Evolutionary conservation across 2,888 invertebrate genomes (phyloP), one percentile per base, ranked within the genome.

Genomic region (Lasioglossum leucozonium): DNA sequence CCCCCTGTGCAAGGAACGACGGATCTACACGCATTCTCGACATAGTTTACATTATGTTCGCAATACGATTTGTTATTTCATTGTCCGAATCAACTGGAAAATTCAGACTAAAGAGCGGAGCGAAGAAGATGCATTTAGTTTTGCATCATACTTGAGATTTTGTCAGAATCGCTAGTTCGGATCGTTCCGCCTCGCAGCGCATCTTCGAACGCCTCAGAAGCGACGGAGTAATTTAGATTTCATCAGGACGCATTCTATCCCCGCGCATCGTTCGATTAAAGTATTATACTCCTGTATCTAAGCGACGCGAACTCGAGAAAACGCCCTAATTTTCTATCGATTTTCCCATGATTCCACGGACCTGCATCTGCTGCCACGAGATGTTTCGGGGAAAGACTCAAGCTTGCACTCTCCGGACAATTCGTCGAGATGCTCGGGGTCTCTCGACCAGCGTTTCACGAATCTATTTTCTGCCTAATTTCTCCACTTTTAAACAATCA

Each of bases 251-350:
- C 58, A 62, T 62, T 62, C 58, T 30, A 3, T 62, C 58, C 4
- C 2, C 13, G 58, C 26, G 26, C 4, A 58, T 58, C 58, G 5
- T 62, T 62, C 58, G 26, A 62, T 62, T 26, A 62, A 26, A 30
- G 62, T 62, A 30, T 62, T 62, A 30, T 30, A 5, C 26, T n/a
- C n/a, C 62, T 18, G 18, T 47, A 18, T 62, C 30, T 62, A 30
- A 30, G 62, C 62, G 62, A 62, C 2, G 51, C n/a, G n/a, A n/a
- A 51, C 8, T 16, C 30, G 13, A 62, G 62, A 62, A 62, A 62
- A 62, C 30, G 62, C 62, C 30, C 26, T 62, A 62, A 30, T 62
- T 62, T 62, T 62, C 62, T 5, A 62, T 62, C 62, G 62, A 62
- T 30, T 30, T 6, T 62, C 62, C 62, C 51, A 51, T n/a, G 51